Conservation (phyloP, 2,888 invertebrate genomes). For the Xanthia togata region DNA sequence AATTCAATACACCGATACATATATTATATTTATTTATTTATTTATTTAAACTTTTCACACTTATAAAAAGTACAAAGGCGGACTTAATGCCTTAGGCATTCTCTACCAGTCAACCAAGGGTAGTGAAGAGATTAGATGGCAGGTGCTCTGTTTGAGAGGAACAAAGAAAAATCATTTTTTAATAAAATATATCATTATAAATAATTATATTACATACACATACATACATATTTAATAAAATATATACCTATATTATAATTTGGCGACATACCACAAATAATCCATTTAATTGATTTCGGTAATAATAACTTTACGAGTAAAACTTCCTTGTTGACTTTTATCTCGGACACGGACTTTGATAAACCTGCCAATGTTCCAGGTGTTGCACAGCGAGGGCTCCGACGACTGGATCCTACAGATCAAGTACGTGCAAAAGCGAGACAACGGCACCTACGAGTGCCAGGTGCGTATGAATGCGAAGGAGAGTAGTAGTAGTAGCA, state of each 20-base stretch:
- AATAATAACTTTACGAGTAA: background rate
- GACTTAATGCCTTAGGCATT: no score
- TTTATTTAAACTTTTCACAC: no score
- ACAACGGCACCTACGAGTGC: conserved; percentile 98
- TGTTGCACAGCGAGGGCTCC: conserved; percentile 96
- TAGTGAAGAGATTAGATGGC: no score
- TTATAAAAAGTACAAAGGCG: no score
- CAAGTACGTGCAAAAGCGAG: conserved; percentile 97
- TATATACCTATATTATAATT: no score
- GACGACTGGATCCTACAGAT: conserved; percentile 98
- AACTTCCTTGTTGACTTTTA: background rate
- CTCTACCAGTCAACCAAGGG: no score
- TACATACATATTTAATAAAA: no score
- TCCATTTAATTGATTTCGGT: background rate
- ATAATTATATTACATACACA: no score
- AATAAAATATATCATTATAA: no score
- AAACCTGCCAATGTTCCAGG: conserved; percentile 76
- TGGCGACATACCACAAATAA: background rate
- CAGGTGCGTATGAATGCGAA: conserved; percentile 91
- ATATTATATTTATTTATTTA: no score
- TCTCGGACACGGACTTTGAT: background rate
- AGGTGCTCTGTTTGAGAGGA: no score
- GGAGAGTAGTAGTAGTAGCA: background rate
- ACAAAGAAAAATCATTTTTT: no score
- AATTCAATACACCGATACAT: background rate